Percentiles rank a stretch among this genome's conserved stretches.
Evolutionary conservation across 2,888 invertebrate species (phyloP).

Genomic region (Rhingia rostrata): DNA sequence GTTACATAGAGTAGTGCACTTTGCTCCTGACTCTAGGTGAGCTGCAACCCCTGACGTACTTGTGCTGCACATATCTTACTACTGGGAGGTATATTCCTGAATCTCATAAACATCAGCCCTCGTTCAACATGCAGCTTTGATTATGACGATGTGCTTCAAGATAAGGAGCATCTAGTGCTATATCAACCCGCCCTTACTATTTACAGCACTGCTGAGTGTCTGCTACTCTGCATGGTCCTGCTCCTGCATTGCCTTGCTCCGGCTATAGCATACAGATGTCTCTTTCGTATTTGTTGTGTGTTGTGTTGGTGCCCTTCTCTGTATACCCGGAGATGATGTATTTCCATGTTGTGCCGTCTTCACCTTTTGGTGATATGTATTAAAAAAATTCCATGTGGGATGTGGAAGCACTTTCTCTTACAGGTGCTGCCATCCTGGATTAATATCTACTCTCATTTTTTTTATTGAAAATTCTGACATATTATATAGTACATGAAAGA

Average conservation of each 20-base stretch:
- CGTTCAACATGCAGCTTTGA: conserved; percentile 26
- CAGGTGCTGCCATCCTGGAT: conserved; percentile 48
- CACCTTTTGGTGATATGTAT: conserved; percentile 40
- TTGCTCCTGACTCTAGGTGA: neutral
- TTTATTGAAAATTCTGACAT: conserved; percentile 58
- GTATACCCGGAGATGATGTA: conserved; percentile 20
- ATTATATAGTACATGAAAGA: conserved; percentile 35
- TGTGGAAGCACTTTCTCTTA: conserved; percentile 27
- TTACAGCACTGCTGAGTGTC: neutral
- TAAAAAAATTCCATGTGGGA: conserved; percentile 56
- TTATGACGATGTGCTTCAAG: conserved; percentile 47
- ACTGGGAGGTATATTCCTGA: conserved; percentile 36
- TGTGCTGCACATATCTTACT: conserved; percentile 20
- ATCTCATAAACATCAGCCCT: conserved; percentile 36
- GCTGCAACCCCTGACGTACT: conserved; percentile 24
- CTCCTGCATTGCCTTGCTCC: neutral
- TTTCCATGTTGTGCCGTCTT: conserved; percentile 36
- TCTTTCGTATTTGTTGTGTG: neutral
- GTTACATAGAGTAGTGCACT: conserved; percentile 10
- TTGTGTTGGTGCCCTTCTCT: neutral
- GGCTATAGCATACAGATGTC: neutral
- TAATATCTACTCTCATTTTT: conserved; percentile 43
- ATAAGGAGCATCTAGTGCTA: conserved; percentile 28
- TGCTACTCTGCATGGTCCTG: neutral
- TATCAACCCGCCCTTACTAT: conserved; percentile 36